Percentiles rank a stretch among this genome's conserved stretches.
Evolutionary conservation across 1,140 invertebrate species (phyloP).

Genomic region (Scaptomyza montana): DNA sequence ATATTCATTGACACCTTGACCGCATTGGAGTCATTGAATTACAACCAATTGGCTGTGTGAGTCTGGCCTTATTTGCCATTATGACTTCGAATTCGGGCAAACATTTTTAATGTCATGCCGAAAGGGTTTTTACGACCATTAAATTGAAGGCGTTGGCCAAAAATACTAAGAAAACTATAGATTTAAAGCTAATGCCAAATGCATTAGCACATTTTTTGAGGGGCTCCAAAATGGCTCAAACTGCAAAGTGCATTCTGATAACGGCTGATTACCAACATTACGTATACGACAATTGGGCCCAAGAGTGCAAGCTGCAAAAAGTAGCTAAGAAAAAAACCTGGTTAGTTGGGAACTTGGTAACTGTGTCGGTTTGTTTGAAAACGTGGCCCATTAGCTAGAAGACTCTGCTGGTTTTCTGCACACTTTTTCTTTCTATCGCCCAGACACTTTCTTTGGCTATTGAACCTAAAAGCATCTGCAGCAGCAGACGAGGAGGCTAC

Average conservation of each 20-base stretch:
- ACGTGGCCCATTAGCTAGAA: slow-evolving; percentile 11
- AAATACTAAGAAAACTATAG: slow-evolving; percentile 21
- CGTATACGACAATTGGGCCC: slow-evolving; percentile 54
- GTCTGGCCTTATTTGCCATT: slow-evolving; percentile 69
- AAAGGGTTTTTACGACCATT: slow-evolving; percentile 39
- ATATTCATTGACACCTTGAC: slow-evolving; percentile 67
- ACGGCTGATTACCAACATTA: slow-evolving; percentile 66
- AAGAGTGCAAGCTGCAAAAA: background rate
- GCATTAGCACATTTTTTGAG: slow-evolving; percentile 50
- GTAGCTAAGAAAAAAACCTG: no score
- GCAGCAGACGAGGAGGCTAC: slow-evolving; percentile 12
- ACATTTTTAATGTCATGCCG: slow-evolving; percentile 53
- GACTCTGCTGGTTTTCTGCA: slow-evolving; percentile 24
- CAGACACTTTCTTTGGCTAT: slow-evolving; percentile 78
- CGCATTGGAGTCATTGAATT: slow-evolving; percentile 61
- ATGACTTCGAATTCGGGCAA: slow-evolving; percentile 26
- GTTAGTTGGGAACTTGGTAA: slow-evolving; percentile 27
- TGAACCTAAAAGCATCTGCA: slow-evolving; percentile 74
- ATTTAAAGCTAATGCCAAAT: slow-evolving; percentile 2
- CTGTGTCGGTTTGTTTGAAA: slow-evolving; percentile 47
- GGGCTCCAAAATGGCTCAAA: slow-evolving; percentile 20
- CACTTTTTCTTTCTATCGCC: slow-evolving; percentile 78
- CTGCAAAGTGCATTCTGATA: slow-evolving; percentile 44
- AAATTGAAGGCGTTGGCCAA: slow-evolving; percentile 3
- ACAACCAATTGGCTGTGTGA: slow-evolving; percentile 34